Evolutionary conservation across 2,888 invertebrate genomes (phyloP).

Genomic region (Eulithis prunata): DNA sequence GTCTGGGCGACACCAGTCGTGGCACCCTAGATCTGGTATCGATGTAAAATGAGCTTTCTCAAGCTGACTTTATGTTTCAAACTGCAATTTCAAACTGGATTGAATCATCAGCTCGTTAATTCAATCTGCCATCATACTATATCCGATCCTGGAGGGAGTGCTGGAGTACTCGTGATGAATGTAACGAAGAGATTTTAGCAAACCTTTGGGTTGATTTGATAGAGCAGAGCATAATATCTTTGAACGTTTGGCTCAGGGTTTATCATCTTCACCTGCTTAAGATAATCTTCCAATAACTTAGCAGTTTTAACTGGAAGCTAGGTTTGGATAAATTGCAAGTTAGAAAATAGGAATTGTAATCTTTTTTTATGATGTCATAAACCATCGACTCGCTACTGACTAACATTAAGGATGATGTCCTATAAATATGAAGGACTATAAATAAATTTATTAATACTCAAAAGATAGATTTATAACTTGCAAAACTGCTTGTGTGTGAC

Average conservation of each 20-base stretch:
- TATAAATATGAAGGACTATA: slow-evolving; percentile 25
- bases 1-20: slow-evolving; percentile 20
- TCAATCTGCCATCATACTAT: not conserved
- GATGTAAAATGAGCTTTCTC: slow-evolving; percentile 4
- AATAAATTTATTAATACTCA: slow-evolving; percentile 14
- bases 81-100: not conserved
- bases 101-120: slow-evolving; percentile 1
- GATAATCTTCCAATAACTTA: too few species aligned
- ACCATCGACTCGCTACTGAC: slow-evolving; percentile 13
- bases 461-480: not conserved
- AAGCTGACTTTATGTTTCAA: slow-evolving; percentile 1
- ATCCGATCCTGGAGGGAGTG: not conserved
- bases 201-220: not conserved
- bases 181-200: not conserved
- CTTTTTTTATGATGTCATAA: slow-evolving; percentile 25
- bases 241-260: too few species aligned
- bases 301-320: not conserved
- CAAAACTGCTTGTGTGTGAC: not conserved
- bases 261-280: too few species aligned
- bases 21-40: not conserved
- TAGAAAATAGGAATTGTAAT: slow-evolving; percentile 18
- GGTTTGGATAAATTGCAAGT: not conserved
- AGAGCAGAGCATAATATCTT: too few species aligned
- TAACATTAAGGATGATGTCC: slow-evolving; percentile 23
- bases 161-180: not conserved